Evolutionary conservation across 2,888 invertebrate species (phyloP).

Genomic region (Zygaena filipendulae): DNA sequence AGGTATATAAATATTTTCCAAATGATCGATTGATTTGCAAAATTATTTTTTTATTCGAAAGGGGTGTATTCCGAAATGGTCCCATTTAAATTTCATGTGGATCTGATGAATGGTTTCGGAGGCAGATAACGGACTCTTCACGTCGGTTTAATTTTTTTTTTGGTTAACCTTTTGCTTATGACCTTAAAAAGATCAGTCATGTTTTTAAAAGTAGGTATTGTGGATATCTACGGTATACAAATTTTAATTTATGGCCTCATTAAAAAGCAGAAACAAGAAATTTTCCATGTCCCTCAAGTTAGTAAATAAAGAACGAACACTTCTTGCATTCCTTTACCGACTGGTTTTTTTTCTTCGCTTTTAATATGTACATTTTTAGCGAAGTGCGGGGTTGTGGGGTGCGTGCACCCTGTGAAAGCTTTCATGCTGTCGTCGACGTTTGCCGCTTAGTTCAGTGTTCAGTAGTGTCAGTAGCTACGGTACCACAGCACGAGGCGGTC

Average conservation of each 20-base stretch:
- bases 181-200: too few relatives aligned
- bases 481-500: conserved; percentile 43
- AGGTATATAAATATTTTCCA: too few relatives aligned
- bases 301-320: conserved; percentile 25
- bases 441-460: conserved; percentile 22
- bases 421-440: conserved; percentile 38
- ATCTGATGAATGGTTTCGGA: too few relatives aligned
- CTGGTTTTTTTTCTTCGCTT: conserved; percentile 40
- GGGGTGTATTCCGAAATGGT: too few relatives aligned
- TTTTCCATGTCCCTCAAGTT: conserved; percentile 18
- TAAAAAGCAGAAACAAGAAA: conserved; percentile 29
- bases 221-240: too few relatives aligned
- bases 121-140: too few relatives aligned
- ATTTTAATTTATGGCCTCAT: conserved; percentile 15
- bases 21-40: too few relatives aligned
- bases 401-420: conserved; percentile 32
- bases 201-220: too few relatives aligned
- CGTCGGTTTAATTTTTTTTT: too few relatives aligned
- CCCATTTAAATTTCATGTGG: too few relatives aligned
- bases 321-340: conserved; percentile 39
- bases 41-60: too few relatives aligned
- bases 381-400: conserved; percentile 30
- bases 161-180: too few relatives aligned
- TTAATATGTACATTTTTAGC: conserved; percentile 53
- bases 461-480: conserved; percentile 37